Evolutionary conservation across 1,140 invertebrate species (phyloP), one percentile per base, ranked within the genome.

Genomic region (Tetramorium alpestre): DNA sequence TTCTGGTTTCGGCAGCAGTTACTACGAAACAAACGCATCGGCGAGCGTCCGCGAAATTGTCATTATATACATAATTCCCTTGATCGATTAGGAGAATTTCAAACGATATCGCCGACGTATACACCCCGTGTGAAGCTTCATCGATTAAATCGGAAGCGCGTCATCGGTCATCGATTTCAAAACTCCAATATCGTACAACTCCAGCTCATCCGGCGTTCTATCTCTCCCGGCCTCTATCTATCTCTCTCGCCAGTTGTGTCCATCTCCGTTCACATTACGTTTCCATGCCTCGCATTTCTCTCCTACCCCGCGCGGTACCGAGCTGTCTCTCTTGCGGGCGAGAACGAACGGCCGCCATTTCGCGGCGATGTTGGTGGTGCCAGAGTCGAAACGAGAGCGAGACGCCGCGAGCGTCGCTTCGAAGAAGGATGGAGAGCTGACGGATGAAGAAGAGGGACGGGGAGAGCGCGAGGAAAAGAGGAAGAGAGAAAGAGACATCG

Each of bases 281-380:
- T 69, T 60, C 49, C 62, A 49, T 85, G 13, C 65, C 81, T 70
- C 33, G 49, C 62, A 72, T 73, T 86, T 86, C 88, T 86, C 69
- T 87, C 70, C 87, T 88, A 73, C 41, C 41, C 18, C 49, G 13
- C 60, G 2, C 13, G 41, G 80, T 33, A 38, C 44, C 56, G 75
- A 87, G 78, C 87, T 85, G 67, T 92, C 87, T 91, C 81, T 82
- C 54, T 69, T 54, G 70, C 87, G 73, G 82, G 87, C 88, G 88
- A 90, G 84, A 91, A 91, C 77, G 88, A 90, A 90, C 90, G 80
- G 84, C 89, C 90, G 91, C 91, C 93, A 92, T 93, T 93, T 93
- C 91, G 92, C 88, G 92, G 90, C 88, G 67, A 75, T 78, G 86
- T 28, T 64, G 76, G 64, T n/a, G 60, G 28, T 54, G 44, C 22